Conservation (phyloP, 2,113 vertebrate genomes). For the Rhynchomys soricoides region DNA sequence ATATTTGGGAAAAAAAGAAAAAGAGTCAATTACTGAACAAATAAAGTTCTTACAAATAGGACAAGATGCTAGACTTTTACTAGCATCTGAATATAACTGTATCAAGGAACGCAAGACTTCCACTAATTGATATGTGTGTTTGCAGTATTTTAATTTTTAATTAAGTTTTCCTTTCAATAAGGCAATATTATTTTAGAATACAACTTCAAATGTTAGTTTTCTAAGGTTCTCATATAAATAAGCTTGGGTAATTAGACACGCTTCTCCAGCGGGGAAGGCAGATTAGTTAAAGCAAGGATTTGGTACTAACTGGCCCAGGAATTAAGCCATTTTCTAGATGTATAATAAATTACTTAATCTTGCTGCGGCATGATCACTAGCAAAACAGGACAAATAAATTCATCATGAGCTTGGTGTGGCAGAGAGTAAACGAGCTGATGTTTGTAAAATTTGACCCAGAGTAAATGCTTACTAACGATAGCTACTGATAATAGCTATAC, state of each 20-base stretch:
- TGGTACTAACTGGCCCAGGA: neutral
- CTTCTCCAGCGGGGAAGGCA: constrained; percentile 2
- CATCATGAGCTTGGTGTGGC: neutral
- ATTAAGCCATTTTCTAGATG: neutral
- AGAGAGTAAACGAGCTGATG: neutral
- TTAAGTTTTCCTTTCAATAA: constrained; percentile 1
- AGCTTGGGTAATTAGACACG: constrained; percentile 18
- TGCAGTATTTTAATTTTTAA: constrained; percentile 34
- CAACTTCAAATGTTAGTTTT: constrained; percentile 1
- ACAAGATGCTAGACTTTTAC: neutral
- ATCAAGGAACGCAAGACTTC: neutral
- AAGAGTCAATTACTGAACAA: constrained; percentile 42
- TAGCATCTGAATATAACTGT: neutral
- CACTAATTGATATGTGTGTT: neutral
- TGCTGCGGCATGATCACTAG: neutral
- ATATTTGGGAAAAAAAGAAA: neutral
- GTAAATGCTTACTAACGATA: neutral
- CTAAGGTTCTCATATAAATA: constrained; percentile 22
- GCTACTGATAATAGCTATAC: too few relatives aligned
- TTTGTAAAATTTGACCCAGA: neutral
- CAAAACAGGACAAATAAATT: constrained; percentile 23
- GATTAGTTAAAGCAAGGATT: neutral
- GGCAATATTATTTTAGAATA: constrained; percentile 20
- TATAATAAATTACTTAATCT: neutral
- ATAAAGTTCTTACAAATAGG: constrained; percentile 1